A percentile compares a stretch with the other conserved stretches of the same genome.
Conservation (phyloP, 2,797 vertebrate genomes). For the Hipposideros larvatus region DNA sequence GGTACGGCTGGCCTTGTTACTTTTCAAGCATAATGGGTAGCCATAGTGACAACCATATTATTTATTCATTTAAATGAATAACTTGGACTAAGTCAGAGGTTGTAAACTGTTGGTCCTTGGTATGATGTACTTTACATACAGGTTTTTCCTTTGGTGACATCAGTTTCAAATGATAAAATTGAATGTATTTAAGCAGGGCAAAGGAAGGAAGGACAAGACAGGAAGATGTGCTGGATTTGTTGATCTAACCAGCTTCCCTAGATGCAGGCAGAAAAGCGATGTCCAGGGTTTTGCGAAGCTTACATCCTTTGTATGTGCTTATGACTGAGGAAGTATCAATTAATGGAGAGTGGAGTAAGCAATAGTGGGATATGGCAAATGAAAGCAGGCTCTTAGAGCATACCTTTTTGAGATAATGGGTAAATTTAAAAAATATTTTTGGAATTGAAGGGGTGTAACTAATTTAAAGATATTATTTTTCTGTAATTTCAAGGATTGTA, state of each 20-base stretch:
- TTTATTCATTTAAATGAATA: background rate
- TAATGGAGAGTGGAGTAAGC: background rate
- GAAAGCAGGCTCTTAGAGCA: background rate
- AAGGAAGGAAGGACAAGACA: background rate
- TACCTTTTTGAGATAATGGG: background rate
- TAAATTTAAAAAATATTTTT: background rate
- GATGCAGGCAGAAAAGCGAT: background rate
- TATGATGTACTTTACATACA: background rate
- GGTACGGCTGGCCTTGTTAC: background rate
- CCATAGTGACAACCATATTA: background rate
- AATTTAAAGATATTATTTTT: background rate
- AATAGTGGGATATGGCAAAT: background rate
- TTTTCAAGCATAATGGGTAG: background rate
- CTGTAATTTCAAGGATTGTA: background rate
- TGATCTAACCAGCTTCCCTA: background rate
- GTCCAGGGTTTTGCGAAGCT: background rate
- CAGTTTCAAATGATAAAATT: background rate
- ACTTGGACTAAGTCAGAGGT: background rate
- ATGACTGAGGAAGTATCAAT: background rate
- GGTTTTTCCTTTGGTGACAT: background rate
- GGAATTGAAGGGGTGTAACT: background rate
- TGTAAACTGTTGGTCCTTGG: background rate
- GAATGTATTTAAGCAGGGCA: background rate
- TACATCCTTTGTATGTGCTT: background rate
- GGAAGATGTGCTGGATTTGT: background rate